phyloP scores from a whole-genome alignment of 1,140 invertebrate genomes.

The Panagrolaimus sp. region DNA sequence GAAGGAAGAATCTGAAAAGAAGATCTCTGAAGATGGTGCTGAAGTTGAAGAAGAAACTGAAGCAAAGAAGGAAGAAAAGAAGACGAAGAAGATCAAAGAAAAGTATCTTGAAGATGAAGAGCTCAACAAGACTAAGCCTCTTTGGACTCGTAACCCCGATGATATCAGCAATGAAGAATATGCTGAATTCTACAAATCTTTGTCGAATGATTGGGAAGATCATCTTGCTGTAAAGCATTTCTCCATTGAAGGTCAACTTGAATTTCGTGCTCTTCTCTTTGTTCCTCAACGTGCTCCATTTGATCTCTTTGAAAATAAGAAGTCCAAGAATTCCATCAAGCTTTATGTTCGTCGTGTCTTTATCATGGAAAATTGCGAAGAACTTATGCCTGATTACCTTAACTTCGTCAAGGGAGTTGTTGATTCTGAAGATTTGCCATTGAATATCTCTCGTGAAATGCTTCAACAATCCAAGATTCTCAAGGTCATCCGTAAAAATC shows the following conservation, averaged over 20 bases:
- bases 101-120: conserved; percentile 97
- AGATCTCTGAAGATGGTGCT: conserved; percentile 61
- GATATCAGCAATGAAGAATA: conserved; percentile 96
- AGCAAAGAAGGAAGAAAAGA: conserved; percentile 75
- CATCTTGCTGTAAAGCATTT: conserved; percentile 97
- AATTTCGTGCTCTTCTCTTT: conserved; percentile 91
- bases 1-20: conserved; percentile 63
- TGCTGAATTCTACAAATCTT: conserved; percentile 96
- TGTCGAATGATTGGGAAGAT: conserved; percentile 98
- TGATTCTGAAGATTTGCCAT: conserved; percentile 90
- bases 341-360: conserved; percentile 77
- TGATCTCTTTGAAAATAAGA: conserved; percentile 95
- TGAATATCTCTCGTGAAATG: conserved; percentile 98
- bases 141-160: conserved; percentile 96
- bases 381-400: conserved; percentile 92
- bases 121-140: conserved; percentile 96
- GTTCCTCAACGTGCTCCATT: conserved; percentile 89
- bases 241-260: conserved; percentile 93
- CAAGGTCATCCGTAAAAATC: conserved; percentile 93
- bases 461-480: conserved; percentile 96
- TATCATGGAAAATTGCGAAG: conserved; percentile 99
- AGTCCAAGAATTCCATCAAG: conserved; percentile 96
- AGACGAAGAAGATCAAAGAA: conserved; percentile 86
- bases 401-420: conserved; percentile 77
- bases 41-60: conserved; percentile 72